Evolutionary conservation across 2,888 invertebrate genomes (phyloP).

Genomic region (Antheraea yamamai): DNA sequence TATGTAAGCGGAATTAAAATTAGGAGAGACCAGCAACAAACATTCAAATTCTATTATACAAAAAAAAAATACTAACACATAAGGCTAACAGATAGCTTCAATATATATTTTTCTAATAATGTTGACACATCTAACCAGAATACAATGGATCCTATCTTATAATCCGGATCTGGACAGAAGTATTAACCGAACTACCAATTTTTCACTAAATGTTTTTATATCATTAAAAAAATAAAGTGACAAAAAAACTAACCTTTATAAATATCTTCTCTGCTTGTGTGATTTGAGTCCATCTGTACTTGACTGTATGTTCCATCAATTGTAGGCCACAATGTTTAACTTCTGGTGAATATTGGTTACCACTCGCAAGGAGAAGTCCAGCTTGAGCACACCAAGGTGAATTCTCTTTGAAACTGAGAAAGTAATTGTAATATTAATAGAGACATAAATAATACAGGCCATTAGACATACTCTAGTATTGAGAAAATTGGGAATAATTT

Average conservation of each 20-base stretch:
- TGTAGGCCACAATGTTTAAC: slow-evolving; percentile 96
- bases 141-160: no score
- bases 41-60: no score
- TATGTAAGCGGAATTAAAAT: no score
- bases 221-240: not conserved
- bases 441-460: not conserved
- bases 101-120: no score
- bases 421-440: not conserved
- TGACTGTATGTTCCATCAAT: slow-evolving; percentile 95
- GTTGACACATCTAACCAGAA: no score
- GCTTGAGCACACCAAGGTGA: slow-evolving; percentile 94
- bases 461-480: not conserved
- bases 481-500: not conserved
- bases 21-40: no score
- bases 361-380: slow-evolving; percentile 90
- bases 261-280: slow-evolving; percentile 93
- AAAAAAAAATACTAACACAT: no score
- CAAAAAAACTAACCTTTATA: slow-evolving; percentile 84
- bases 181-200: no score
- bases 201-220: no score
- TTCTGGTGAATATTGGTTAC: slow-evolving; percentile 87
- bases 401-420: slow-evolving; percentile 87
- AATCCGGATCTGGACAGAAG: no score
- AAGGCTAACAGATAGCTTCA: no score
- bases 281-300: slow-evolving; percentile 95